Conservation (phyloP, 37 sponge, comb jelly and placozoan genomes). For the Petrosia ficiformis region DNA sequence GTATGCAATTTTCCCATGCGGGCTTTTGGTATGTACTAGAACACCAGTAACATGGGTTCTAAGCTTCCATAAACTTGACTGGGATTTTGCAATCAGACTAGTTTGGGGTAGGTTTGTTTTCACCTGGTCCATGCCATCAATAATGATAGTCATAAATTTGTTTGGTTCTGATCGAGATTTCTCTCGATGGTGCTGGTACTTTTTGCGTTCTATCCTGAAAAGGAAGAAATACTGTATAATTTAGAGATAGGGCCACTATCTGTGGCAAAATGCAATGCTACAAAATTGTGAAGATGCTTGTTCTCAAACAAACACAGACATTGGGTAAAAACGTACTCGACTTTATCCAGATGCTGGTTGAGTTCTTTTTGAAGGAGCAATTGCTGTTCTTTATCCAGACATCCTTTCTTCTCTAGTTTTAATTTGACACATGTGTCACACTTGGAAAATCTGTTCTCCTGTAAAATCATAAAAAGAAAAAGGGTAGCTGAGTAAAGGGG, state of each 20-base stretch:
- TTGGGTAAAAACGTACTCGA: slow-evolving; percentile 20
- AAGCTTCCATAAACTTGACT: slow-evolving; percentile 35
- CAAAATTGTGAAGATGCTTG: neutral
- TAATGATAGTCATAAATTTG: slow-evolving; percentile 53
- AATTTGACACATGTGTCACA: slow-evolving; percentile 46
- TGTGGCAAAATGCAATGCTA: neutral
- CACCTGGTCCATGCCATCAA: slow-evolving; percentile 67
- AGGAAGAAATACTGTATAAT: neutral
- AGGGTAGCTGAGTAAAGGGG: too few species aligned
- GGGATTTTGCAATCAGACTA: slow-evolving; percentile 16
- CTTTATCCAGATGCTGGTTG: slow-evolving; percentile 31
- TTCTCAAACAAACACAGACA: neutral
- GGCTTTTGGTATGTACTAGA: slow-evolving; percentile 16
- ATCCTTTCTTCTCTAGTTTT: slow-evolving; percentile 27
- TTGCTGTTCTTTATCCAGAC: slow-evolving; percentile 14
- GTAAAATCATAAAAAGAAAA: slow-evolving; percentile 5
- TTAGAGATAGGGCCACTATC: too few species aligned
- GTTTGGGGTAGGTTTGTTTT: slow-evolving; percentile 45
- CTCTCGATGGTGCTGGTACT: slow-evolving; percentile 52
- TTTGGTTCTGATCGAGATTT: slow-evolving; percentile 42
- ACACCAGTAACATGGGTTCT: slow-evolving; percentile 52
- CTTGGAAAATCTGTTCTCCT: slow-evolving; percentile 48
- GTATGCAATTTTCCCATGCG: slow-evolving; percentile 14
- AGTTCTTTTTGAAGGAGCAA: slow-evolving; percentile 14
- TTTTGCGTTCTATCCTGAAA: slow-evolving; percentile 31